These are phyloP conservation scores for mouse (Mus musculus) DNA, from an alignment of 2,113 vertebrate species.

Conservation along the genomic window DNA sequence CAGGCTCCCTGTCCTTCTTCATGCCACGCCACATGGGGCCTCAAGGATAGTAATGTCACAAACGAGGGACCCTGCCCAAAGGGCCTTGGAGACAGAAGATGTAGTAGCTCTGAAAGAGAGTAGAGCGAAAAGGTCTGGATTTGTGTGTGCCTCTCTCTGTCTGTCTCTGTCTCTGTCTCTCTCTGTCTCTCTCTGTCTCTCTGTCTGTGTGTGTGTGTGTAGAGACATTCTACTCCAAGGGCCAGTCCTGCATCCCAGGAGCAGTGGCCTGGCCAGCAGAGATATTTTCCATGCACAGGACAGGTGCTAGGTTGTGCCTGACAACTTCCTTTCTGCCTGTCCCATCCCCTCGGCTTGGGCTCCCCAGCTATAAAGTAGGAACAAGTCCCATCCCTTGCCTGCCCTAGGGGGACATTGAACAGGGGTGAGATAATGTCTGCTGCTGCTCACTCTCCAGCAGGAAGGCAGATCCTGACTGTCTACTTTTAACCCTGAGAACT, in stretches of 20 bases:
- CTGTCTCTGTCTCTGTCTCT: no score
- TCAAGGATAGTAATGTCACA: not conserved
- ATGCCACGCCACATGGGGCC: conserved; percentile 40
- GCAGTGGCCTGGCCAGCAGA: not conserved
- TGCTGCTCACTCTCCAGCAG: not conserved
- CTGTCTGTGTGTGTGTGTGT: no score
- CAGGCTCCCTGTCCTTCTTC: conserved; percentile 49
- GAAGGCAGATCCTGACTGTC: conserved; percentile 42
- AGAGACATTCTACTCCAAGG: not conserved
- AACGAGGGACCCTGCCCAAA: not conserved
- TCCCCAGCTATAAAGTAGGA: conserved; percentile 53
- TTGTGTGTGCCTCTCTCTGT: not conserved
- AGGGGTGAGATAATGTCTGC: conserved; percentile 75
- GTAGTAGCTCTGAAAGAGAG: not conserved
- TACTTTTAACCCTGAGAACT: conserved; percentile 47
- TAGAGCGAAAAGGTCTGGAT: not conserved
- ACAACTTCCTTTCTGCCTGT: not conserved
- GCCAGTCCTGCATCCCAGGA: not conserved
- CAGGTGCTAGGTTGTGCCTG: not conserved
- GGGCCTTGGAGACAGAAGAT: not conserved
- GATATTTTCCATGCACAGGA: not conserved
- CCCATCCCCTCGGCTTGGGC: not conserved
- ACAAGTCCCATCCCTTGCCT: conserved; percentile 71
- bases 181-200: no score
- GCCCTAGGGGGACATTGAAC: conserved; percentile 73